phyloP scores from a whole-genome alignment of 2,797 vertebrate genomes.

The Allobates femoralis region DNA sequence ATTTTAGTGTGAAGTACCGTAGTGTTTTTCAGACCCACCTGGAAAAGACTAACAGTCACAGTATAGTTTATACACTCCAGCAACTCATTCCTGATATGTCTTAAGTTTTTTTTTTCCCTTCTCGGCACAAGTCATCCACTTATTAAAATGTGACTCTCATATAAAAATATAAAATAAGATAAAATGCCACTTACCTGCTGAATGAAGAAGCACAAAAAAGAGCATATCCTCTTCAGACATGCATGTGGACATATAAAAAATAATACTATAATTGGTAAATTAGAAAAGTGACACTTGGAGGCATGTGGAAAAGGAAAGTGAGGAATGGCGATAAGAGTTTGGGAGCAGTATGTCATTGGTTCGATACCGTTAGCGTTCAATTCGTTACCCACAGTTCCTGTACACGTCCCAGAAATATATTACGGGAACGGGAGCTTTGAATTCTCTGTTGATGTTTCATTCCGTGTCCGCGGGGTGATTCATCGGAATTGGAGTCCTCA shows the following conservation, averaged over 20 bases:
- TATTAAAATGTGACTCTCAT: background rate
- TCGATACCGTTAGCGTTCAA: background rate
- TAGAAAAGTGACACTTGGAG: slow-evolving; percentile 19
- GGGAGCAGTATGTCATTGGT: slow-evolving; percentile 20
- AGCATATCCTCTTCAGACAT: slow-evolving; percentile 34
- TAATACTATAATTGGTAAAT: slow-evolving; percentile 45
- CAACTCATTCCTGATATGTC: background rate
- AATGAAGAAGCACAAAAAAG: background rate
- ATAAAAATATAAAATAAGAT: background rate
- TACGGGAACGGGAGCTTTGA: slow-evolving; percentile 22
- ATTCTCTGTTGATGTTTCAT: slow-evolving; percentile 38
- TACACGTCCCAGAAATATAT: slow-evolving; percentile 6
- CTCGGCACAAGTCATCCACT: background rate
- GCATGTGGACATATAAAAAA: slow-evolving; percentile 40
- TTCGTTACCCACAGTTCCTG: background rate
- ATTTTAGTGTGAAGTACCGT: no score
- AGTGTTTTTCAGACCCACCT: no score
- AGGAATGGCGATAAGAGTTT: slow-evolving; percentile 51
- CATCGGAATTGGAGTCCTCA: slow-evolving; percentile 37
- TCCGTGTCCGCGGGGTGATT: slow-evolving; percentile 33
- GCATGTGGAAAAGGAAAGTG: slow-evolving; percentile 31
- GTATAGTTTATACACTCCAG: background rate
- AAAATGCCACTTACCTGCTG: background rate
- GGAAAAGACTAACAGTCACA: background rate
- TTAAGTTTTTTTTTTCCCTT: background rate